phyloP scores from a whole-genome alignment of 2,113 vertebrate genomes.

The Aspiorhynchus laticeps region DNA sequence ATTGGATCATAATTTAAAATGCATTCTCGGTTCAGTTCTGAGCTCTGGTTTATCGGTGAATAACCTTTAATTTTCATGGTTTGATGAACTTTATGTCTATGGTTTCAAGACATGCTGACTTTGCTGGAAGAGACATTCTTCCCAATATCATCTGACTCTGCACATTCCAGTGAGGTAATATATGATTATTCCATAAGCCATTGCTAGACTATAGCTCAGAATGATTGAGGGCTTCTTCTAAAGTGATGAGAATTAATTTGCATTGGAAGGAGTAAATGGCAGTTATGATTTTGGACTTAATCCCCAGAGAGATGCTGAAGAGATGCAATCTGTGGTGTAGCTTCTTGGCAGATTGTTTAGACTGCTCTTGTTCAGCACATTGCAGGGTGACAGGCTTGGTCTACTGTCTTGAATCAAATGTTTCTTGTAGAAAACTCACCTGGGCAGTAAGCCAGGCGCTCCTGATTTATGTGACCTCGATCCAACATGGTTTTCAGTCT shows the following conservation, averaged over 20 bases:
- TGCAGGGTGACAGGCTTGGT: slow-evolving; percentile 47
- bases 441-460: slow-evolving; percentile 38
- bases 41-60: neutral
- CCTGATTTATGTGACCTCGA: slow-evolving; percentile 15
- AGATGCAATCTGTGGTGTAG: neutral
- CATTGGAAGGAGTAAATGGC: slow-evolving; percentile 35
- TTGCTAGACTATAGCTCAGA: neutral
- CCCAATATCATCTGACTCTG: neutral
- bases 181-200: slow-evolving; percentile 24
- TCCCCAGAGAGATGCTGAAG: slow-evolving; percentile 5
- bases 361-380: slow-evolving; percentile 42
- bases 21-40: neutral
- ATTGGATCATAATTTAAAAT: neutral
- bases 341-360: slow-evolving; percentile 38
- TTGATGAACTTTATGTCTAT: too few species aligned
- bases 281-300: slow-evolving; percentile 21
- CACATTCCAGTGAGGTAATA: neutral
- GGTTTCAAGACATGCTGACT: slow-evolving; percentile 18
- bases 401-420: slow-evolving; percentile 57
- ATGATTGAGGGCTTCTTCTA: slow-evolving; percentile 23
- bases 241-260: slow-evolving; percentile 30
- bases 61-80: neutral
- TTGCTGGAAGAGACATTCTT: neutral
- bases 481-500: slow-evolving; percentile 5
- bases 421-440: slow-evolving; percentile 55